These are phyloP conservation scores for Rhinogobio ventralis DNA, from an alignment of 2,797 vertebrate species.

Conservation along the genomic window DNA sequence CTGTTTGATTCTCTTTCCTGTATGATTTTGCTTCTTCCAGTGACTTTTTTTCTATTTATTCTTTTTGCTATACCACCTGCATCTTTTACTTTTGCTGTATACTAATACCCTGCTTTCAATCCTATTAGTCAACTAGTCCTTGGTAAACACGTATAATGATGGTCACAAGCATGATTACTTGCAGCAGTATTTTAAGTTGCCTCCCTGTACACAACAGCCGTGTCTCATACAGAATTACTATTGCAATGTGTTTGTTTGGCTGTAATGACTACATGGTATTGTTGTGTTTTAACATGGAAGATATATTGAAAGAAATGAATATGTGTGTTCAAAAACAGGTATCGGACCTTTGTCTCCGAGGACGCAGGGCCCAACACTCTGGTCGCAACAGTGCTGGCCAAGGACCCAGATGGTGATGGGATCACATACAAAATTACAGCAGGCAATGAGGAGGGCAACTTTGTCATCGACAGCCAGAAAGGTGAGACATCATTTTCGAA, in stretches of 20 bases:
- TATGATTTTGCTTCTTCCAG: neutral
- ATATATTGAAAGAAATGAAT: slow-evolving; percentile 2
- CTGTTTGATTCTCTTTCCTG: neutral
- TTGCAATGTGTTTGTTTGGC: neutral
- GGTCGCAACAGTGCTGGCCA: slow-evolving; percentile 86
- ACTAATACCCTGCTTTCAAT: neutral
- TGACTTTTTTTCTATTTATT: neutral
- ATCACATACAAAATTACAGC: slow-evolving; percentile 84
- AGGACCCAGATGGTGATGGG: slow-evolving; percentile 89
- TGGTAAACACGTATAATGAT: neutral
- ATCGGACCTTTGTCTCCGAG: slow-evolving; percentile 90
- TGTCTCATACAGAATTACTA: neutral
- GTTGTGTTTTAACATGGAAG: neutral
- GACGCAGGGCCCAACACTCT: slow-evolving; percentile 89
- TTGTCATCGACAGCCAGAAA: slow-evolving; percentile 90
- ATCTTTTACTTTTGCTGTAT: neutral
- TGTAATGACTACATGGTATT: neutral
- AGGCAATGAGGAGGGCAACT: slow-evolving; percentile 88
- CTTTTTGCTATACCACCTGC: neutral
- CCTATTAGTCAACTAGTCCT: neutral
- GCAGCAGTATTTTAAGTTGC: neutral
- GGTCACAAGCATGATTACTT: neutral
- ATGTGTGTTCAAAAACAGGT: slow-evolving; percentile 74
- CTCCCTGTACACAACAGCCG: neutral
- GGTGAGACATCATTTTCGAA: slow-evolving; percentile 69